phyloP scores from a whole-genome alignment of 2,797 vertebrate genomes.

The Anguilla pacifica region DNA sequence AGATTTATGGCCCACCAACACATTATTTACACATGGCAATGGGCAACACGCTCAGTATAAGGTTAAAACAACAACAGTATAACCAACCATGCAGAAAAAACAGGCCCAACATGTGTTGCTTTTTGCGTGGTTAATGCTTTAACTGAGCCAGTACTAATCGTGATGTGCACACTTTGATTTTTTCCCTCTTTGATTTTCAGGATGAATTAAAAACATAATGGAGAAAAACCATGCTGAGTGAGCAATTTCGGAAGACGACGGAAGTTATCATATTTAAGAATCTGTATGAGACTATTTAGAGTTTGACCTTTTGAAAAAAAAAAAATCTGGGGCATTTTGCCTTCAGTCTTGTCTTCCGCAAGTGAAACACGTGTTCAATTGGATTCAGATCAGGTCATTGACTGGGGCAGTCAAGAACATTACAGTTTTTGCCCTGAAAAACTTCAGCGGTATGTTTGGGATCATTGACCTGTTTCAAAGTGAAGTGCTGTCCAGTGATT shows the following conservation, averaged over 20 bases:
- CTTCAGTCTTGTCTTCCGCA: too few species aligned
- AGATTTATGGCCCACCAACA: slow-evolving; percentile 50
- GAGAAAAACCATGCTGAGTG: slow-evolving; percentile 6
- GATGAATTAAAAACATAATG: slow-evolving; percentile 19
- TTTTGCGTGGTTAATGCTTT: slow-evolving; percentile 43
- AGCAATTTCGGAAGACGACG: not conserved
- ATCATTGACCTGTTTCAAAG: too few species aligned
- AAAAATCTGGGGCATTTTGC: not conserved
- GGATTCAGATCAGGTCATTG: too few species aligned
- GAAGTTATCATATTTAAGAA: not conserved
- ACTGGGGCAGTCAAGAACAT: too few species aligned
- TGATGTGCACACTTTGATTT: slow-evolving; percentile 37
- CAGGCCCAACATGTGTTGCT: slow-evolving; percentile 35
- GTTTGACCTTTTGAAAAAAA: slow-evolving; percentile 28
- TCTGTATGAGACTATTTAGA: slow-evolving; percentile 40
- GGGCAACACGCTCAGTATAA: slow-evolving; percentile 43
- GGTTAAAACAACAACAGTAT: slow-evolving; percentile 64
- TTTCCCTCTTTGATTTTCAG: slow-evolving; percentile 41
- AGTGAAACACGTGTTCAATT: not conserved
- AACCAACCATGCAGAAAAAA: slow-evolving; percentile 32
- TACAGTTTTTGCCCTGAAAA: too few species aligned
- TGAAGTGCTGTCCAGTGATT: too few species aligned
- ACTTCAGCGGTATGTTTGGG: too few species aligned
- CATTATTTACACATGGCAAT: slow-evolving; percentile 60
- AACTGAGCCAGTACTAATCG: slow-evolving; percentile 52